Conservation (phyloP, 2,113 vertebrate genomes). For the Pampusana beccarii region DNA sequence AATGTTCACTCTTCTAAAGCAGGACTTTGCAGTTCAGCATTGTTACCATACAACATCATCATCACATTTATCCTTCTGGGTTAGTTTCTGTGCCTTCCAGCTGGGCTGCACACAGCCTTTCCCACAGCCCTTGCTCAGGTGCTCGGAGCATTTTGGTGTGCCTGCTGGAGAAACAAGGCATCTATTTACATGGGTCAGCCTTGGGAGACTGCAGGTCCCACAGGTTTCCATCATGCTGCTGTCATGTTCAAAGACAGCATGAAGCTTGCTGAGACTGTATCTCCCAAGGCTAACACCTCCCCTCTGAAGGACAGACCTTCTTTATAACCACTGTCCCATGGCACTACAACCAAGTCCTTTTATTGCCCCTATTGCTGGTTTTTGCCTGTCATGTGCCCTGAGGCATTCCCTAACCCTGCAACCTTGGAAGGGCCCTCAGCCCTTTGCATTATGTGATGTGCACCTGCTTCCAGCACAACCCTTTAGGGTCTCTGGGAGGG, state of each 20-base stretch:
- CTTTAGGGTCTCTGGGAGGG: neutral
- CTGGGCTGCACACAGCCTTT: neutral
- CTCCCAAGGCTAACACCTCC: neutral
- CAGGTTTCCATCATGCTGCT: neutral
- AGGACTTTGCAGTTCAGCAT: neutral
- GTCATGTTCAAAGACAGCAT: neutral
- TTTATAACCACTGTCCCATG: neutral
- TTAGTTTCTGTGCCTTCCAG: constrained; percentile 36
- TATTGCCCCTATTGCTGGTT: neutral
- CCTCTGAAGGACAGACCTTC: neutral
- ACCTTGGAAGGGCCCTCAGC: neutral
- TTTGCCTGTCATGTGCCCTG: neutral
- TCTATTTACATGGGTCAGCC: neutral
- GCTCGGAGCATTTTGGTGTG: neutral
- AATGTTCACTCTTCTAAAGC: neutral
- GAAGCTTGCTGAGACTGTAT: neutral
- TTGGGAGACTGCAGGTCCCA: neutral
- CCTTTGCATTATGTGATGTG: neutral
- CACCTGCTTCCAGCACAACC: neutral
- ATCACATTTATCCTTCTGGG: neutral
- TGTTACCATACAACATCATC: neutral
- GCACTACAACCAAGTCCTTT: neutral
- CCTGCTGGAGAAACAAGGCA: neutral
- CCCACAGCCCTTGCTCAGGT: neutral
- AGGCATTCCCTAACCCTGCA: neutral